Evolutionary conservation across 2,113 vertebrate genomes (phyloP).

Genomic region (Serinus canaria): DNA sequence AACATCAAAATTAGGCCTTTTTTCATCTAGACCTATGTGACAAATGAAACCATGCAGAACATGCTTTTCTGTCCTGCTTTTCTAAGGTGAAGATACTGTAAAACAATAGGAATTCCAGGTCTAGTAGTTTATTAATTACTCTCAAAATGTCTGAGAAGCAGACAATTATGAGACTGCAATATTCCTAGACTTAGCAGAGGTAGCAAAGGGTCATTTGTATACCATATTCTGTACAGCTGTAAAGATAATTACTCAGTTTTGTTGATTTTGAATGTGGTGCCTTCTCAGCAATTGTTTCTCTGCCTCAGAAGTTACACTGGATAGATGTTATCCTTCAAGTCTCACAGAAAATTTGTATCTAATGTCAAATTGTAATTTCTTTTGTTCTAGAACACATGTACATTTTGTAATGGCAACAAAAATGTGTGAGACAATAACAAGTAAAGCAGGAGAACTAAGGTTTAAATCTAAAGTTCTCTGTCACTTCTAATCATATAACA

Average conservation of each 20-base stretch:
- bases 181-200: background rate
- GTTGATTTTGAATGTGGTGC: constrained; percentile 1
- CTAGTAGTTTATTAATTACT: background rate
- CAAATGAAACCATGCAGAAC: background rate
- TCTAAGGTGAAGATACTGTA: background rate
- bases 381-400: background rate
- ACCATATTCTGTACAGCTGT: background rate
- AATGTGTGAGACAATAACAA: background rate
- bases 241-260: background rate
- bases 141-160: background rate
- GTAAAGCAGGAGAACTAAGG: background rate
- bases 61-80: background rate
- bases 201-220: background rate
- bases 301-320: constrained; percentile 24
- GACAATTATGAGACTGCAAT: background rate
- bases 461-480: background rate
- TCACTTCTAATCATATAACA: background rate
- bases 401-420: constrained; percentile 4
- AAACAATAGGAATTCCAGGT: background rate
- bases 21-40: background rate
- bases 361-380: background rate
- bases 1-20: background rate
- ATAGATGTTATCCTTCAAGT: background rate
- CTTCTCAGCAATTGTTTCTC: constrained; percentile 20
- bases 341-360: constrained; percentile 14